Base-by-base conservation (phyloP, 2,888 invertebrate genomes). In the Serripes groenlandicus region DNA sequence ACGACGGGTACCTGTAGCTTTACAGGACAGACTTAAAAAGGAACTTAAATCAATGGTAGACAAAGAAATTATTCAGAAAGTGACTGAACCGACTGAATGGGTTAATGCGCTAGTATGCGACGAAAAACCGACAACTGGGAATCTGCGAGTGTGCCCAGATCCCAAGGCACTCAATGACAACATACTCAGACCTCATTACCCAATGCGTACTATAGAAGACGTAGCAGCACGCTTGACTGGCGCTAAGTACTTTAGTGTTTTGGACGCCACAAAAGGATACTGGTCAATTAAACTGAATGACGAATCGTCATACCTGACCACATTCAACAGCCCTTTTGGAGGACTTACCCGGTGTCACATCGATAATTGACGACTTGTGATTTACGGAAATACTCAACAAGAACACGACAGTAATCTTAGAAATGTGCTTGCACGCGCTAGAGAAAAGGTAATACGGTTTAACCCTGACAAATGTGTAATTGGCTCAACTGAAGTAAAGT, bases 241-340 rank as follows among this genome's bases (percentile, higher is more conserved):
- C 23, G 79, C 83, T 4, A 75, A 78, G 37, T 80, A 75, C 54
- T 83, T 85, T 62, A 73, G 64, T 49, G 78, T 75, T 34, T 42
- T 83, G 15, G 83, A 85, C 69, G 78, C 72, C 9, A 76, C 60
- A 21, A 75, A 66, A 35, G 85, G 75, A 28, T 85, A 78, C 64
- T 83, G 76, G 73, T 64, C 71, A 11, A 58, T 84, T 11, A 75
- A 85, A 26, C 72, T 89, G 18, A 60, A 68, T 4, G 78, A 83
- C 4, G 76, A 74, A 23, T 78, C 78, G 15, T 81, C 73, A 30
- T 60, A 42, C 15, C 28, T 80, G 42, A 81, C 83, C 3, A 85
- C 82, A 18, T 83, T 89, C 68, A 85, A 82, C 58, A 83, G 75
- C 2, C 81, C 76, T 15, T 82, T 77, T 21, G 81, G n/a, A n/a